Evolutionary conservation across 2,113 vertebrate genomes (phyloP).

Genomic region (Sitta europaea): DNA sequence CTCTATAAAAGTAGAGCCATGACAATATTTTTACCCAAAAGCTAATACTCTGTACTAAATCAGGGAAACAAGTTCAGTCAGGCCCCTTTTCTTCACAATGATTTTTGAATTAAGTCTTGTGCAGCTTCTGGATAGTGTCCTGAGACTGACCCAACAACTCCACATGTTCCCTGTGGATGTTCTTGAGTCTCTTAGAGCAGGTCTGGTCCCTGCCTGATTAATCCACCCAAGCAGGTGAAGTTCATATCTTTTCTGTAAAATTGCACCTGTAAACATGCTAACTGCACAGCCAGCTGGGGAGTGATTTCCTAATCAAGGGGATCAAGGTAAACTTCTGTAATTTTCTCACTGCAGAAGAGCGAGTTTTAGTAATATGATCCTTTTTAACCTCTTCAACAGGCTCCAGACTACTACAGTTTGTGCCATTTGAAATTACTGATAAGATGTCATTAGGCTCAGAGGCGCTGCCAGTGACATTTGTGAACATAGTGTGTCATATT

Average conservation of each 20-base stretch:
- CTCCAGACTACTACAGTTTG: background rate
- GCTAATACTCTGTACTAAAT: background rate
- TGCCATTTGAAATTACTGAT: background rate
- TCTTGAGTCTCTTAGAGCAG: background rate
- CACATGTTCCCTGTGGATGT: fast-evolving
- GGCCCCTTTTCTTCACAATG: background rate
- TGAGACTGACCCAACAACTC: background rate
- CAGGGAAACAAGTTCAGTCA: background rate
- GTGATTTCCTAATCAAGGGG: background rate
- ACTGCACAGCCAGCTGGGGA: background rate
- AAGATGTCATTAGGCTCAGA: background rate
- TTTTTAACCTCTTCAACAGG: background rate
- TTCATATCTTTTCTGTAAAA: background rate
- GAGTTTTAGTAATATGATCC: background rate
- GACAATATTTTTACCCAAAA: background rate
- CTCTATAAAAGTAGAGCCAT: background rate
- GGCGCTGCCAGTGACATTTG: background rate
- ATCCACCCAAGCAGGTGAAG: background rate
- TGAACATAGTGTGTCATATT: background rate
- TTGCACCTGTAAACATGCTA: background rate
- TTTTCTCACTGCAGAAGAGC: background rate
- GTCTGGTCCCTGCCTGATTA: background rate
- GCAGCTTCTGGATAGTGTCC: background rate
- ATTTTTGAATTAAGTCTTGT: background rate
- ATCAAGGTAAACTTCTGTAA: background rate